Evolutionary conservation across 1,140 invertebrate genomes (phyloP).

Genomic region (Pogonus chalceus): DNA sequence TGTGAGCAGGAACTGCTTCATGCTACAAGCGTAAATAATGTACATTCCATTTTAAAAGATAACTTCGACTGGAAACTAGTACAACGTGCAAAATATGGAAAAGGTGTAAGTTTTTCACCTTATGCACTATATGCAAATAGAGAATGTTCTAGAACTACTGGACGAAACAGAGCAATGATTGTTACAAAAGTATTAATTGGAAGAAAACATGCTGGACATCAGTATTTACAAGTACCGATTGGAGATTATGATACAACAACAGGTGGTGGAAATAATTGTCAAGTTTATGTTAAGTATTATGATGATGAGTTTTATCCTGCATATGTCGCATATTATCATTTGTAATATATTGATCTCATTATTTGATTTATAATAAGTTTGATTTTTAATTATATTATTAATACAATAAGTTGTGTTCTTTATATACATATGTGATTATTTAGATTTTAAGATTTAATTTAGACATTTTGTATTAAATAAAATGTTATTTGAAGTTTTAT

Average conservation of each 20-base stretch:
- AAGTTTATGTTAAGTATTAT: conserved; percentile 17
- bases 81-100: conserved; percentile 10
- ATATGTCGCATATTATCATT: conserved; percentile 13
- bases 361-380: too few species aligned
- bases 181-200: conserved; percentile 12
- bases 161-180: conserved; percentile 10
- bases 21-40: conserved; percentile 7
- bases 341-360: too few species aligned
- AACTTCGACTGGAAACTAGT: conserved; percentile 15
- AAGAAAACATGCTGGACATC: neutral
- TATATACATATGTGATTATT: too few species aligned
- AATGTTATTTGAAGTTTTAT: too few species aligned
- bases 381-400: too few species aligned
- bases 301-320: conserved; percentile 17
- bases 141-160: conserved; percentile 10
- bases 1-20: neutral
- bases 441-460: too few species aligned
- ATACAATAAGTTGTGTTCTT: too few species aligned
- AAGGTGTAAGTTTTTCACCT: conserved; percentile 17
- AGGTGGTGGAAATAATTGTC: conserved; percentile 5
- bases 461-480: too few species aligned
- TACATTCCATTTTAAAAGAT: conserved; percentile 8
- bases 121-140: conserved; percentile 12
- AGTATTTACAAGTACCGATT: neutral
- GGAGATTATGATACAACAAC: conserved; percentile 10